Percentiles rank a stretch among this genome's conserved stretches.
Conservation (phyloP, 2,888 invertebrate genomes). For the Stegophylla sp. region DNA sequence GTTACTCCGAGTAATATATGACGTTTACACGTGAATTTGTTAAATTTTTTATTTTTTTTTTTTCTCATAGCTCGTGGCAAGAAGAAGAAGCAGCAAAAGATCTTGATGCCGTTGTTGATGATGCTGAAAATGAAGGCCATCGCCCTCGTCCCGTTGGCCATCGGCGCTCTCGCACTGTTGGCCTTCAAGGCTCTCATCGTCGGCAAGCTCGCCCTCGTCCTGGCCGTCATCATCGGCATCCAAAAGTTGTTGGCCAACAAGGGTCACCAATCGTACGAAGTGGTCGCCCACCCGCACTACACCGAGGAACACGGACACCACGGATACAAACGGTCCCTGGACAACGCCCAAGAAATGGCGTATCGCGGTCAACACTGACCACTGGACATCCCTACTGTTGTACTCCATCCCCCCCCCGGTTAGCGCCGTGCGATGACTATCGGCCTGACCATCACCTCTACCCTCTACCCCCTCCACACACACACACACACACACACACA, state of each 20-base stretch:
- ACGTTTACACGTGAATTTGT: background rate
- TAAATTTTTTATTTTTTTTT: constrained; percentile 59
- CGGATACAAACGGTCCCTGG: constrained; percentile 74
- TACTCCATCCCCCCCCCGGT: background rate
- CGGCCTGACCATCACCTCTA: background rate
- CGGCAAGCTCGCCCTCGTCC: constrained; percentile 81
- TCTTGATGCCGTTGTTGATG: constrained; percentile 76
- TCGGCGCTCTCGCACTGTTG: constrained; percentile 78
- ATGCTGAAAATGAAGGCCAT: constrained; percentile 82
- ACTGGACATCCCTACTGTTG: too few species aligned
- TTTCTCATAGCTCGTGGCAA: constrained; percentile 75
- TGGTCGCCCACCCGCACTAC: constrained; percentile 71
- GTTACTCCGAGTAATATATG: too few species aligned
- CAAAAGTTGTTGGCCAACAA: constrained; percentile 80
- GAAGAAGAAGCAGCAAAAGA: constrained; percentile 82
- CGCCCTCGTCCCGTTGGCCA: constrained; percentile 77
- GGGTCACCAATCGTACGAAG: constrained; percentile 77
- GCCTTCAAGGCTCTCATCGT: constrained; percentile 85
- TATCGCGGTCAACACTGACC: constrained; percentile 68
- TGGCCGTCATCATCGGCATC: constrained; percentile 78
- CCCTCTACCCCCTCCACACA: constrained; percentile 18
- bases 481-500: too few species aligned
- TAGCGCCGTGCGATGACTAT: too few species aligned
- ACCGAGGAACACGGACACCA: constrained; percentile 71
- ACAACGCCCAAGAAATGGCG: constrained; percentile 73